Evolutionary conservation across 2,888 invertebrate genomes (phyloP), one percentile per base, ranked within the genome.

Genomic region (Chymomyza fuscimana): DNA sequence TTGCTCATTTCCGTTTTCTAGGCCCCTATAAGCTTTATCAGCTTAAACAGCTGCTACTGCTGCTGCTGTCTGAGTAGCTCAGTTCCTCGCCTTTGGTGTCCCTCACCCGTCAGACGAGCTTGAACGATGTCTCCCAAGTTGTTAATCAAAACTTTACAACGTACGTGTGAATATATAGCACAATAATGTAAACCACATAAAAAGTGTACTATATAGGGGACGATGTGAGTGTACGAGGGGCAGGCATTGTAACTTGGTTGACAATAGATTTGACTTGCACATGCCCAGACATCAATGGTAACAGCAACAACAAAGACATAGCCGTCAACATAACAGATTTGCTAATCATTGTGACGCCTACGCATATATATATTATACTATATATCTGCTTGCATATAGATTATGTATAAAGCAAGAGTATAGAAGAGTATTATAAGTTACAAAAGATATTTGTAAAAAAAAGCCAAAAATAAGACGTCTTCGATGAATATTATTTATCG

Each of bases 291-390:
- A 67, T 58, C 67, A 54, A 54, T 62, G 64, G 62, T 50, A 36
- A 59, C 65, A 25, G 59, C 54, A 40, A 15, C 29, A 59, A 19
- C 25, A 59, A 59, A 15, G 15, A 15, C n/a, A 15, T 12, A 59
- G 32, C 22, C 32, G 59, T 59, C 61, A 46, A 40, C 36, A 64
- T 70, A 59, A 58, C 52, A 75, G 71, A 72, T 69, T 82, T 76
- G 83, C 76, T 74, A 79, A 79, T 81, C 83, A 81, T 74, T 58
- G 52, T 67, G 76, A 81, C 82, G 75, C 81, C 79, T 74, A 76
- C 81, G 40, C 40, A 68, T 25, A 25, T 25, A 25, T 25, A 25
- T 25, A 19, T 19, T 25, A 25, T 25, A 25, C 25, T 25, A 25
- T 25, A 25, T 25, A 25, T 25, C 25, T 25, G 25, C 52, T 66